Evolutionary conservation across 2,888 invertebrate genomes (phyloP).

Genomic region (Sinotaia quadrata): DNA sequence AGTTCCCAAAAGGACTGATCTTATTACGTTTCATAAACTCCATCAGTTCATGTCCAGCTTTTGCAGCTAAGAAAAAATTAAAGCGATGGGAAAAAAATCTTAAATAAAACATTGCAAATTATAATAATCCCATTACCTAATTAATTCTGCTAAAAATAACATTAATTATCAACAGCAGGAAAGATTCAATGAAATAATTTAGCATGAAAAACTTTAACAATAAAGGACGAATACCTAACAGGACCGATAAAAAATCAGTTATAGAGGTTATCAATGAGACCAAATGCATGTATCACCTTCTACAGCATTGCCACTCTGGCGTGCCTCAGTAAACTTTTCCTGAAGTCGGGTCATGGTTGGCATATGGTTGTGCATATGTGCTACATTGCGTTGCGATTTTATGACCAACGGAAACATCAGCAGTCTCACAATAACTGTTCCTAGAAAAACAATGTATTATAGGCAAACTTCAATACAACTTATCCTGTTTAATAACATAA

Average conservation of each 20-base stretch:
- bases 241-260: too few relatives aligned
- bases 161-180: too few relatives aligned
- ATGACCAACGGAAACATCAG: conserved; percentile 89
- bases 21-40: conserved; percentile 86
- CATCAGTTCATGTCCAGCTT: conserved; percentile 85
- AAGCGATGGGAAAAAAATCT: conserved; percentile 9
- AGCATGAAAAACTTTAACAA: too few relatives aligned
- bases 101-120: too few relatives aligned
- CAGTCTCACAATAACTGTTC: conserved; percentile 84
- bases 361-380: conserved; percentile 86
- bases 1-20: conserved; percentile 85
- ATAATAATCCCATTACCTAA: too few relatives aligned
- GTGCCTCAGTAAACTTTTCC: conserved; percentile 87
- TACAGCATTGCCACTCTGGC: conserved; percentile 85
- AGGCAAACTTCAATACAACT: background rate
- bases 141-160: too few relatives aligned
- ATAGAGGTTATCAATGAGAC: too few relatives aligned
- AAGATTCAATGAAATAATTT: too few relatives aligned
- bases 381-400: conserved; percentile 84
- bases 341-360: conserved; percentile 89
- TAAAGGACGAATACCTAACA: too few relatives aligned
- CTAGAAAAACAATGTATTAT: conserved; percentile 67
- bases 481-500: background rate
- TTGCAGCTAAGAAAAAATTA: conserved; percentile 77
- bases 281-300: conserved; percentile 76